These are phyloP conservation scores for Premnoplex brunnescens DNA, from an alignment of 2,797 vertebrate species.

Conservation along the genomic window DNA sequence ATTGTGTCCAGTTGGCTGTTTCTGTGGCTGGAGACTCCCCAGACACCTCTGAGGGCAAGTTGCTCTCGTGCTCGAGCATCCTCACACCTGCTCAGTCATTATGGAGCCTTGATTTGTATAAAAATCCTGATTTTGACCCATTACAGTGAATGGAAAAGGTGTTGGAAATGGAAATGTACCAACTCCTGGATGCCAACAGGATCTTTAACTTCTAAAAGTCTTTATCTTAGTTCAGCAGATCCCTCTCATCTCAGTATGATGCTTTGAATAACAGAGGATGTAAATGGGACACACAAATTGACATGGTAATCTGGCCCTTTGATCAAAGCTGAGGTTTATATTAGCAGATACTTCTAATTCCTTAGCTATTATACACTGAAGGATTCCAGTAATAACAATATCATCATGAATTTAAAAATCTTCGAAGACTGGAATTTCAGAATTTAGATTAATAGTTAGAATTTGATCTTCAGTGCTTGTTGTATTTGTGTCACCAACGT, in stretches of 20 bases:
- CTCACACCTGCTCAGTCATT: not conserved
- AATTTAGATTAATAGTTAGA: not conserved
- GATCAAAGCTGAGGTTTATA: not conserved
- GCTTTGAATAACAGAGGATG: not conserved
- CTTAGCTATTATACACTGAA: not conserved
- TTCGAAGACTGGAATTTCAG: not conserved
- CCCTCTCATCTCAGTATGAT: not conserved
- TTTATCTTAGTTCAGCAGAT: not conserved
- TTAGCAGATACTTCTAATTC: not conserved
- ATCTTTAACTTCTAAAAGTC: not conserved
- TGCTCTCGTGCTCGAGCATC: not conserved
- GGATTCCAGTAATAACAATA: not conserved
- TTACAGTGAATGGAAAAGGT: not conserved
- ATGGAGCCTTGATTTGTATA: not conserved
- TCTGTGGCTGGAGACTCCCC: not conserved
- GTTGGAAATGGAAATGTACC: not conserved
- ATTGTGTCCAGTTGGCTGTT: not conserved
- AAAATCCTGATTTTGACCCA: not conserved
- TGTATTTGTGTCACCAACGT: not conserved
- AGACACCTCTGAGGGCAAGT: not conserved
- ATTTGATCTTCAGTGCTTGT: not conserved
- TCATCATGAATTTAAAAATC: not conserved
- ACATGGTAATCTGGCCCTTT: not conserved
- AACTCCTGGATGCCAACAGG: not conserved
- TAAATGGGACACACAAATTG: not conserved